A percentile compares a stretch with the other conserved stretches of the same genome.
These are phyloP conservation scores for Zeugodacus cucurbitae DNA, from an alignment of 1,140 invertebrate genomes.

Conservation along the genomic window DNA sequence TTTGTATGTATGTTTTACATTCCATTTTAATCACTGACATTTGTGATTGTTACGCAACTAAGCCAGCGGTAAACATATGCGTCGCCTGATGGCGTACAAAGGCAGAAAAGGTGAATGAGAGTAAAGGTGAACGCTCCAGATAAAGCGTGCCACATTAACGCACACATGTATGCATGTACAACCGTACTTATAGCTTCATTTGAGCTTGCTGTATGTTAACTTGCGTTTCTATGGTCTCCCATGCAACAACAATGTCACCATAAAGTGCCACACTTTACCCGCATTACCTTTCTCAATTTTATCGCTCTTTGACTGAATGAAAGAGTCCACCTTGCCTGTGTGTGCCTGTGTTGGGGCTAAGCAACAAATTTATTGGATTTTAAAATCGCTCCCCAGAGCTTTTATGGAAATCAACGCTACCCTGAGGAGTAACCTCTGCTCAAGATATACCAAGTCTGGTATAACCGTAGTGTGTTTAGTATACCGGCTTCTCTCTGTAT, in stretches of 20 bases:
- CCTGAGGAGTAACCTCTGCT: background rate
- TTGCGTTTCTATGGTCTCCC: background rate
- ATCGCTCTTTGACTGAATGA: background rate
- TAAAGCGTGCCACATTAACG: background rate
- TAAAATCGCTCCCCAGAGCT: constrained; percentile 33
- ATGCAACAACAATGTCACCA: background rate
- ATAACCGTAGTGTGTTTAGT: background rate
- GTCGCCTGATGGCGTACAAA: background rate
- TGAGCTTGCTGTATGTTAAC: background rate
- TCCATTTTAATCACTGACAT: constrained; percentile 39
- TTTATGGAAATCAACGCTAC: background rate
- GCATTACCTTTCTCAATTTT: background rate
- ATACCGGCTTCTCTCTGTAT: no score
- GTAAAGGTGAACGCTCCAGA: background rate
- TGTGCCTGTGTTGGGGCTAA: background rate
- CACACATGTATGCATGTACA: background rate
- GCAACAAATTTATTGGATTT: constrained; percentile 39
- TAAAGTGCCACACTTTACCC: background rate
- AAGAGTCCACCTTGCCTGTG: background rate
- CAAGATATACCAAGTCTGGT: background rate
- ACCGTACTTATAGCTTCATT: background rate
- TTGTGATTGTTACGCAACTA: constrained; percentile 11
- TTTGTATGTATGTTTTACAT: background rate
- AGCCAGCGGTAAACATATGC: background rate
- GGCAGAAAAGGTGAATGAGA: background rate